Percentiles rank a stretch among this genome's conserved stretches.
phyloP scores from a whole-genome alignment of 1,140 invertebrate species.

The Brachionus calyciflorus region DNA sequence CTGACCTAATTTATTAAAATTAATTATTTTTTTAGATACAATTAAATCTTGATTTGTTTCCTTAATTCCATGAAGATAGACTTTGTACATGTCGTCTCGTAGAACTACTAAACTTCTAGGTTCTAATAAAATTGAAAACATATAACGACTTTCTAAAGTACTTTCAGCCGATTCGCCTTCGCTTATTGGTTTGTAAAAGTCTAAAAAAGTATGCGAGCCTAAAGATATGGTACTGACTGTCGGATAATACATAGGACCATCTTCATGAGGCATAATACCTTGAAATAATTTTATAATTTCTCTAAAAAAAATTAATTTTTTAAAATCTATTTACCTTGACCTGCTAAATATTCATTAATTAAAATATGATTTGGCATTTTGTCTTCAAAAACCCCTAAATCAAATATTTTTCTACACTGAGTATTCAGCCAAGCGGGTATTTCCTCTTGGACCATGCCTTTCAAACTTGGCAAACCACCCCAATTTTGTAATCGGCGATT shows the following conservation, averaged over 20 bases:
- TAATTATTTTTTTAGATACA: constrained; percentile 66
- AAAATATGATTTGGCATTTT: constrained; percentile 81
- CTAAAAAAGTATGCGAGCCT: constrained; percentile 81
- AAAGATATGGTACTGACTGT: constrained; percentile 86
- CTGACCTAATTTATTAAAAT: constrained; percentile 62
- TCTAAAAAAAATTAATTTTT: constrained; percentile 61
- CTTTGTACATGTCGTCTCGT: constrained; percentile 75
- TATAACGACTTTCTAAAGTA: not conserved
- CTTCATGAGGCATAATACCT: constrained; percentile 73
- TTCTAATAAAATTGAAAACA: constrained; percentile 70
- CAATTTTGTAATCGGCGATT: constrained; percentile 90
- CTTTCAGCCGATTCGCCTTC: constrained; percentile 30
- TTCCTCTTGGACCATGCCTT: constrained; percentile 88
- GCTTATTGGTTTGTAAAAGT: constrained; percentile 69
- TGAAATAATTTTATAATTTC: constrained; percentile 17
- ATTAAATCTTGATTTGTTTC: constrained; percentile 72
- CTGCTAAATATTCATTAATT: constrained; percentile 88
- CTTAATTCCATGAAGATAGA: constrained; percentile 83
- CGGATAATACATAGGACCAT: constrained; percentile 88
- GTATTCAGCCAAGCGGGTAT: constrained; percentile 80
- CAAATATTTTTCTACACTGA: constrained; percentile 72
- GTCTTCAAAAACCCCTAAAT: constrained; percentile 73
- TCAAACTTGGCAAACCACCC: constrained; percentile 85
- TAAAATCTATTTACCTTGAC: constrained; percentile 75
- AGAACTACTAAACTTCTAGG: constrained; percentile 81